Conservation (phyloP, 2,888 invertebrate genomes). For the Cistogaster globosa region DNA sequence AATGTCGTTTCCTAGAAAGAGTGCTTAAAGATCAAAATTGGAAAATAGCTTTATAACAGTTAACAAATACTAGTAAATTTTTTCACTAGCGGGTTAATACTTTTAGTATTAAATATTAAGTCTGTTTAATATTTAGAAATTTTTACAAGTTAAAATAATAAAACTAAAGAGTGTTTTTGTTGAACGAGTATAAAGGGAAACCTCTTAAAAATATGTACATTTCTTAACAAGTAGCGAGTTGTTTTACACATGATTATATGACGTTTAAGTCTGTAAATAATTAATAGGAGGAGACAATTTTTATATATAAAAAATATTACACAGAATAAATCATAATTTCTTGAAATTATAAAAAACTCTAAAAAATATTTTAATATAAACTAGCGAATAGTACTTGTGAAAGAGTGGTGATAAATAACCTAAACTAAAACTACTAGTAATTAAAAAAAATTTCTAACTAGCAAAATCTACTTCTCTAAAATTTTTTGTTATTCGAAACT, state of each 20-base stretch:
- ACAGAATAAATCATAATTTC: conserved; percentile 23
- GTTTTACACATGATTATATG: background rate
- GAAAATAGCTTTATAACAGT: conserved; percentile 24
- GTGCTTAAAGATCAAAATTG: conserved; percentile 8
- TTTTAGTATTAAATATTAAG: background rate
- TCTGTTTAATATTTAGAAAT: background rate
- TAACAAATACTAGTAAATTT: conserved; percentile 19
- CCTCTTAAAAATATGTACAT: background rate
- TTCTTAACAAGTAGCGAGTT: conserved; percentile 43
- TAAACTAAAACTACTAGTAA: conserved; percentile 59
- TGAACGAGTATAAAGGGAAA: background rate
- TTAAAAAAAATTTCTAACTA: conserved; percentile 54
- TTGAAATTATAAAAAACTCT: conserved; percentile 25
- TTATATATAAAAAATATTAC: conserved; percentile 27
- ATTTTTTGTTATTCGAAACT: conserved; percentile 21
- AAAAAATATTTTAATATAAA: conserved; percentile 27
- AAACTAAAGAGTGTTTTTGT: conserved; percentile 7
- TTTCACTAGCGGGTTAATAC: conserved; percentile 33
- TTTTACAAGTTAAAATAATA: conserved; percentile 11
- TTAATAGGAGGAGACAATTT: conserved; percentile 1
- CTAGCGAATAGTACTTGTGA: conserved; percentile 61
- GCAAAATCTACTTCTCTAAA: conserved; percentile 58
- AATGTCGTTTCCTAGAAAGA: conserved; percentile 19
- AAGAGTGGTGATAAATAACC: conserved; percentile 46
- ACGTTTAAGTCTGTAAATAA: conserved; percentile 22